Base-by-base conservation (phyloP, 2,113 vertebrate genomes). In the Callipepla squamata region DNA sequence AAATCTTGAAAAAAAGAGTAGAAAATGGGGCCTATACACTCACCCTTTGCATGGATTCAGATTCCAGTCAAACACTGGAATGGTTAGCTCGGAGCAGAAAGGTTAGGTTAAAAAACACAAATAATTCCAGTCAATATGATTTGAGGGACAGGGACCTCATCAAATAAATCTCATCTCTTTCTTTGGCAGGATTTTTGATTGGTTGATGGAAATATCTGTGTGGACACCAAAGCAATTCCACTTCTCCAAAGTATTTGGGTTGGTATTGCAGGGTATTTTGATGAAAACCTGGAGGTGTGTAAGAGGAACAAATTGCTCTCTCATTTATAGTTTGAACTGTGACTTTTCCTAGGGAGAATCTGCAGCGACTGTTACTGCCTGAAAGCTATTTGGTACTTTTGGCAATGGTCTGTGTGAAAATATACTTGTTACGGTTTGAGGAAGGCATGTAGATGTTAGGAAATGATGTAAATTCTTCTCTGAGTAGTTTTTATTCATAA, bases 201-300 rank as follows among this genome's bases (percentile, higher is more conserved):
- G 3, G 44, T 48, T 72, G 85, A 36, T 90, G 69, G 80, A 84
- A 95, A 88, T 76, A 68, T 65, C 65, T 88, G 65, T 44, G 66
- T 83, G 47, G n/a, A 78, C 84, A 59, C 44, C 67, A 73, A 66
- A 80, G 47, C 73, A 72, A 72, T 93, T 94, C 83, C 2, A 65
- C 85, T 94, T 93, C 77, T 88, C 76, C 57, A 2, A 61, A 90
- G 38, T 68, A 81, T 86, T 86, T 94, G 47, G 9, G 73, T 78
- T 80, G n/a, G 48, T 70, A 68, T 78, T 32, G 2, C 22, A 68
- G 72, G 28, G 42, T 67, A 80, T 85, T 95, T 90, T 85, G 68
- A 88, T 94, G 83, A 94, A 95, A 95, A 91, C 65, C 53, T 90
- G 70, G 59, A 86, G 65, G 47, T 89, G 42, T 81, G 73, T 86